Evolutionary conservation across 2,113 vertebrate species (phyloP).

Genomic region (Lamprologus sp.): DNA sequence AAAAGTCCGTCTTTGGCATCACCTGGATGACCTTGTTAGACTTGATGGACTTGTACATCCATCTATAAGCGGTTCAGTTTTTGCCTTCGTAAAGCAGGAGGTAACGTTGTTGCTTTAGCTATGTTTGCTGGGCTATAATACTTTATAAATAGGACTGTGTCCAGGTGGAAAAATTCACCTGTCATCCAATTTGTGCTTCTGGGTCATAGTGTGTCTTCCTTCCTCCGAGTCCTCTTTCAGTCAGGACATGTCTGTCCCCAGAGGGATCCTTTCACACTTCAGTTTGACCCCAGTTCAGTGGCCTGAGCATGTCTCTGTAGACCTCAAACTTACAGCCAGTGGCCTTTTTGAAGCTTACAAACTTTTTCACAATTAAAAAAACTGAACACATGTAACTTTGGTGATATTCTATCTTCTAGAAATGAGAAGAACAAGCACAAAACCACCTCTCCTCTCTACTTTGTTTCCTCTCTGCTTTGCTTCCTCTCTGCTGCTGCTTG

Average conservation of each 20-base stretch:
- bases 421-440: background rate
- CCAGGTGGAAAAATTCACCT: background rate
- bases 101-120: background rate
- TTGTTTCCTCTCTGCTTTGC: background rate
- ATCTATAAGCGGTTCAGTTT: background rate
- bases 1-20: rapidly evolving
- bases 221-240: background rate
- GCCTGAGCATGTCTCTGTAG: background rate
- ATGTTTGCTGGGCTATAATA: background rate
- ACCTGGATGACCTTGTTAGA: background rate
- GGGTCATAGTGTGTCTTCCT: background rate
- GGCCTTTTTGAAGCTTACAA: background rate
- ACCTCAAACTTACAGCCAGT: background rate
- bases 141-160: background rate
- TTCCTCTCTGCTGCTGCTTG: background rate
- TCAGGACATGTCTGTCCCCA: background rate
- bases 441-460: background rate
- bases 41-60: background rate
- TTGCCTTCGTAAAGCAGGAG: rapidly evolving
- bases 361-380: background rate
- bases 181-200: background rate
- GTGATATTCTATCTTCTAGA: background rate
- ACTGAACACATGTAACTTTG: background rate
- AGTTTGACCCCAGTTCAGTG: background rate
- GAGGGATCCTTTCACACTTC: background rate